A percentile compares a stretch with the other conserved stretches of the same genome.
phyloP scores from a whole-genome alignment of 2,113 vertebrate species.

The Lepisosteus osseus region DNA sequence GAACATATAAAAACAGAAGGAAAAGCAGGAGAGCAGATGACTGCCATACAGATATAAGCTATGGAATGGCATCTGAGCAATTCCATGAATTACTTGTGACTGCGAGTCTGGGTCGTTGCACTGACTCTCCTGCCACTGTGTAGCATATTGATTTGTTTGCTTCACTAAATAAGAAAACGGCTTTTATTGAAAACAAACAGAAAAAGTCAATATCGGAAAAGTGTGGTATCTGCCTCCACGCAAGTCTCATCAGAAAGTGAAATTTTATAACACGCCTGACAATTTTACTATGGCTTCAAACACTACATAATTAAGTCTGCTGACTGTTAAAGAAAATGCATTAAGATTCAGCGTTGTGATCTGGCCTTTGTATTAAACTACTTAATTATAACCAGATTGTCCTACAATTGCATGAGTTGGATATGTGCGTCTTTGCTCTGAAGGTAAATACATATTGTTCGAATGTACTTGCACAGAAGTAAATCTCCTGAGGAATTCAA shows the following conservation, averaged over 20 bases:
- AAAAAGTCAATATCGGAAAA: constrained; percentile 69
- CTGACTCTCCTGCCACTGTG: constrained; percentile 55
- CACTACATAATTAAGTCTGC: background rate
- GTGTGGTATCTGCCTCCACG: constrained; percentile 45
- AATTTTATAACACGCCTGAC: too few relatives aligned
- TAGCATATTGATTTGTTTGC: constrained; percentile 68
- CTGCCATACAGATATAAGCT: background rate
- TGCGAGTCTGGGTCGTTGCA: constrained; percentile 44
- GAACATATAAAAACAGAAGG: background rate
- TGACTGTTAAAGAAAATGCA: too few relatives aligned
- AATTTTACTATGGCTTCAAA: too few relatives aligned
- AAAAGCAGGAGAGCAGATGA: constrained; percentile 13
- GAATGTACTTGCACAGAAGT: too few relatives aligned
- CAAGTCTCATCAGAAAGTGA: constrained; percentile 26
- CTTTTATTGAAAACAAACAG: constrained; percentile 49
- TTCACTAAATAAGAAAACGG: constrained; percentile 62
- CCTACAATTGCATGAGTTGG: too few relatives aligned
- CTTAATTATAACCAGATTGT: too few relatives aligned
- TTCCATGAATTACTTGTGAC: constrained; percentile 32
- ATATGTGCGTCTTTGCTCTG: too few relatives aligned
- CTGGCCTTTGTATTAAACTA: too few relatives aligned
- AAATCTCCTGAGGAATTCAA: too few relatives aligned
- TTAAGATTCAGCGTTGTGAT: too few relatives aligned
- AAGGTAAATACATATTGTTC: too few relatives aligned
- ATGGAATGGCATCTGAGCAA: constrained; percentile 39